Percentiles rank a stretch among this genome's conserved stretches.
Conservation (phyloP, 1,140 invertebrate genomes). For the Drosophila micromelanica region DNA sequence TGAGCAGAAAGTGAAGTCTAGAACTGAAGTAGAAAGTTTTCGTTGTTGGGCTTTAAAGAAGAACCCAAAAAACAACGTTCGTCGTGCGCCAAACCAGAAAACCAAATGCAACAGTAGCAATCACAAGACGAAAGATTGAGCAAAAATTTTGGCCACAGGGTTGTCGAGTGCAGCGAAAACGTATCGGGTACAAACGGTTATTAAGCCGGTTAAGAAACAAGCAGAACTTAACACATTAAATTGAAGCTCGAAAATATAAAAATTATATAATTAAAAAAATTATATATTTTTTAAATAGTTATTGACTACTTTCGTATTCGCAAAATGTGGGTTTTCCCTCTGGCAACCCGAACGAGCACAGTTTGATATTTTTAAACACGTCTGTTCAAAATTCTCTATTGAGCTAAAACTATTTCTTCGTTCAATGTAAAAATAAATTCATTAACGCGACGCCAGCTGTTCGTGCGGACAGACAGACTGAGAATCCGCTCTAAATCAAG, state of each 20-base stretch:
- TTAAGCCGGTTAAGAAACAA: constrained; percentile 1
- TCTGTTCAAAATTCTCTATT: constrained; percentile 34
- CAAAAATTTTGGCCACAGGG: constrained; percentile 32
- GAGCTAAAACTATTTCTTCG: constrained; percentile 24
- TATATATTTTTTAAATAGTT: no score
- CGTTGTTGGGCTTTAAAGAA: constrained; percentile 51
- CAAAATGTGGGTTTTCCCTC: neutral
- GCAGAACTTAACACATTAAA: no score
- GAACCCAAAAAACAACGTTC: constrained; percentile 72
- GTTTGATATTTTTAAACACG: constrained; percentile 65
- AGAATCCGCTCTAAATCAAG: constrained; percentile 60
- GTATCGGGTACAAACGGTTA: constrained; percentile 24
- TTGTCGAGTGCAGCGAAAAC: constrained; percentile 21
- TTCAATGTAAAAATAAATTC: constrained; percentile 72
- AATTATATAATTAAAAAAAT: no score
- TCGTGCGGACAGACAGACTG: constrained; percentile 43
- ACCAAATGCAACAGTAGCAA: constrained; percentile 68
- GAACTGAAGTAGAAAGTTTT: constrained; percentile 57
- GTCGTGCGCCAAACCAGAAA: constrained; percentile 75
- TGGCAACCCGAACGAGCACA: constrained; percentile 47
- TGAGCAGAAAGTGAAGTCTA: constrained; percentile 56
- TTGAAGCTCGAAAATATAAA: no score
- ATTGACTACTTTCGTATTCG: neutral
- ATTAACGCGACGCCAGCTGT: constrained; percentile 70
- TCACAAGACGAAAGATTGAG: constrained; percentile 30